Conservation (phyloP, 2,797 vertebrate species). For the Potorous gilbertii region DNA sequence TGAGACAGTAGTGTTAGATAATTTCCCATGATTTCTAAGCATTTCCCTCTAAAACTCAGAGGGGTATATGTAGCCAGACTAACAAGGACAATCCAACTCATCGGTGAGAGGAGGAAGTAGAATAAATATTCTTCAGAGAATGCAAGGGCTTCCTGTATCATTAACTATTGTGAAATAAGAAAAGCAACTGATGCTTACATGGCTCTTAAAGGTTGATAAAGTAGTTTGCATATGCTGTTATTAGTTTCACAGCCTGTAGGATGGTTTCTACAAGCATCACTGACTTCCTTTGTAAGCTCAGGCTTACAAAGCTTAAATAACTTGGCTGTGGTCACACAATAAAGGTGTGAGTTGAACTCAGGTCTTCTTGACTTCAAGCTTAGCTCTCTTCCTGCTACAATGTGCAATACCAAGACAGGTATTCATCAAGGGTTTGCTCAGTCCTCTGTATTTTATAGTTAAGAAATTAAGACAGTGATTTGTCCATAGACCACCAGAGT, state of each 20-base stretch:
- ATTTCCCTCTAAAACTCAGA: too few species aligned
- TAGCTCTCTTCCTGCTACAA: neutral
- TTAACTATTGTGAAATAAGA: neutral
- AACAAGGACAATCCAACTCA: neutral
- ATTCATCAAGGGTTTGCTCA: conserved; percentile 36
- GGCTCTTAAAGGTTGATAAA: conserved; percentile 8
- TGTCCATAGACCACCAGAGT: conserved; percentile 10
- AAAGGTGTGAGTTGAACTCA: conserved; percentile 6
- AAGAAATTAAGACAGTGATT: neutral
- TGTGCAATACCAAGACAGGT: neutral
- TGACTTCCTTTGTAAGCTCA: conserved; percentile 40
- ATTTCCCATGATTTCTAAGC: too few species aligned
- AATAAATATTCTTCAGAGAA: neutral
- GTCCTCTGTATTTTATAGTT: conserved; percentile 13
- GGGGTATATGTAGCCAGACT: too few species aligned
- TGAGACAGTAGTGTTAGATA: too few species aligned
- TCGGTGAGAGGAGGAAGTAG: neutral
- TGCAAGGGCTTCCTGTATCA: neutral
- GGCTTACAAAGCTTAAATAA: conserved; percentile 13
- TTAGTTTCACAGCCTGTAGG: conserved; percentile 28
- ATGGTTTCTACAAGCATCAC: neutral
- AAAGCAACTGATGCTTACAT: conserved; percentile 5
- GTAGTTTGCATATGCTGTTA: conserved; percentile 30
- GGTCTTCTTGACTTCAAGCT: neutral
- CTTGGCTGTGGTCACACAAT: neutral